phyloP scores from a whole-genome alignment of 2,797 vertebrate genomes.

The Hoplostethus mediterraneus region DNA sequence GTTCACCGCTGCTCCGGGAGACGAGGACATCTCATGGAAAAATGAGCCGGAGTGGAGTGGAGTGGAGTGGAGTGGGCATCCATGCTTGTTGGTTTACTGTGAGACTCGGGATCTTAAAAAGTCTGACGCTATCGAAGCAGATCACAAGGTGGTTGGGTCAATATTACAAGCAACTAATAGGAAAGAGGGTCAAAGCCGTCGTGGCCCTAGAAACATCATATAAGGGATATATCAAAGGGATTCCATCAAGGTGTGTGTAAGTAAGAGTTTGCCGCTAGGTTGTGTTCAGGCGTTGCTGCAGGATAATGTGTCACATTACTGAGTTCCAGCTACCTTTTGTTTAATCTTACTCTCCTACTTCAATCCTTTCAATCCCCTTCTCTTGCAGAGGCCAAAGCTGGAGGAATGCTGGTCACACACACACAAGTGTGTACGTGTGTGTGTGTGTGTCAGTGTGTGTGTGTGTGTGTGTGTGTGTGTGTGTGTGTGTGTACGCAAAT shows the following conservation, averaged over 20 bases:
- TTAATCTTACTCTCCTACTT: conserved; percentile 28
- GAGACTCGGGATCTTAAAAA: conserved; percentile 9
- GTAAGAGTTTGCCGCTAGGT: no score
- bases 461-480: not conserved
- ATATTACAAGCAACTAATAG: not conserved
- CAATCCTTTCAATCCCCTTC: conserved; percentile 47
- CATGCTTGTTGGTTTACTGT: conserved; percentile 51
- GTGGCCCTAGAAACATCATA: not conserved
- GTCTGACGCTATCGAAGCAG: no score
- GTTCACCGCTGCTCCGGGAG: conserved; percentile 66
- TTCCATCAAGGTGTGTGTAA: not conserved
- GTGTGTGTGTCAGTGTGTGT: conserved; percentile 6
- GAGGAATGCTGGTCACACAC: conserved; percentile 74
- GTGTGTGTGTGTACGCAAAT: not conserved
- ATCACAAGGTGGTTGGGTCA: no score
- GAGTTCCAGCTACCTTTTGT: conserved; percentile 19
- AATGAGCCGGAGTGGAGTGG: conserved; percentile 38
- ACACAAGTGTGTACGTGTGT: conserved; percentile 35
- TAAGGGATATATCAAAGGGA: not conserved
- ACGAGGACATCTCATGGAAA: conserved; percentile 53
- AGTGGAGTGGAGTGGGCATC: conserved; percentile 39
- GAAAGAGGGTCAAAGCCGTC: not conserved
- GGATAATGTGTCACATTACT: not conserved
- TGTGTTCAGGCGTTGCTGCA: no score
- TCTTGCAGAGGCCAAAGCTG: conserved; percentile 55